phyloP scores from a whole-genome alignment of 1,140 invertebrate species.

The Bombus ignitus region DNA sequence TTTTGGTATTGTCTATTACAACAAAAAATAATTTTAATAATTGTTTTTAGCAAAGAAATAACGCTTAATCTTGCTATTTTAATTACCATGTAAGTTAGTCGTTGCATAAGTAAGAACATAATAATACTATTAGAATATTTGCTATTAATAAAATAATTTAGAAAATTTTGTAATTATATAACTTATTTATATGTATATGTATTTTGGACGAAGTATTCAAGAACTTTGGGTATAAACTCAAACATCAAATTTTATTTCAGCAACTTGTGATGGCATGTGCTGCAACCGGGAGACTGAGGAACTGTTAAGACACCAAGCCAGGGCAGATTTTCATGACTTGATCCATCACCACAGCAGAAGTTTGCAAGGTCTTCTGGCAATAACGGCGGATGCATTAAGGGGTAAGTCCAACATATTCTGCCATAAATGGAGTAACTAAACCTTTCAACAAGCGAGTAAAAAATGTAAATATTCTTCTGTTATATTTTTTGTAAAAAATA shows the following conservation, averaged over 20 bases:
- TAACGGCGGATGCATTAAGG: slow-evolving; percentile 85
- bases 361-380: slow-evolving; percentile 85
- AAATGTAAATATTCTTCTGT: not conserved
- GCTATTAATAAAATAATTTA: not conserved
- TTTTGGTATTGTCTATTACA: too few species aligned
- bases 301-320: slow-evolving; percentile 83
- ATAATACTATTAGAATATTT: not conserved
- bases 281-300: slow-evolving; percentile 84
- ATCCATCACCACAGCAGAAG: slow-evolving; percentile 85
- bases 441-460: not conserved
- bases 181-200: not conserved
- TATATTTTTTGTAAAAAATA: not conserved
- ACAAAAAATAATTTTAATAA: too few species aligned
- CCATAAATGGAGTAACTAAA: not conserved
- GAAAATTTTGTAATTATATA: not conserved
- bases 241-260: slow-evolving; percentile 60
- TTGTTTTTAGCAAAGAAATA: too few species aligned
- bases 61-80: too few species aligned
- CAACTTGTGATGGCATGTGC: slow-evolving; percentile 84
- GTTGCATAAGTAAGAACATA: too few species aligned
- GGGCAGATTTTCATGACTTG: slow-evolving; percentile 83
- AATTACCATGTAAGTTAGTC: too few species aligned
- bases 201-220: not conserved
- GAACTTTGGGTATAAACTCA: not conserved
- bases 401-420: slow-evolving; percentile 78